Conservation (phyloP, 2,797 vertebrate species). For the Acrossocheilus wenchowensis region DNA sequence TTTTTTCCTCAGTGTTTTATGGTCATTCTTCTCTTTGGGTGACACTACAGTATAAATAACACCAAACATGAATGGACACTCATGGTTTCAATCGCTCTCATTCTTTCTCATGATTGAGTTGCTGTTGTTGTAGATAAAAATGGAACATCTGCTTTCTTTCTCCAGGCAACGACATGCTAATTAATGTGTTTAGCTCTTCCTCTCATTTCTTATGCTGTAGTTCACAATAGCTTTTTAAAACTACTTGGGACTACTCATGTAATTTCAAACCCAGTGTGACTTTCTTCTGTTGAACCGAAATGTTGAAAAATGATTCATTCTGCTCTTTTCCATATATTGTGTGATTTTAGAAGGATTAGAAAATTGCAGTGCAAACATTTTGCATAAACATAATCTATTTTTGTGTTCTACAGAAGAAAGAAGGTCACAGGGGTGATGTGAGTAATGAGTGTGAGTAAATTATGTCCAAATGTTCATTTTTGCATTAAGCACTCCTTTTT, state of each 20-base stretch:
- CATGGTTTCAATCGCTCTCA: not conserved
- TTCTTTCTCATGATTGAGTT: slow-evolving; percentile 42
- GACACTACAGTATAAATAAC: not conserved
- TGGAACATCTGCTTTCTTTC: slow-evolving; percentile 56
- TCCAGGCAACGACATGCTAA: slow-evolving; percentile 14
- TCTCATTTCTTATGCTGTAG: not conserved
- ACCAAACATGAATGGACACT: not conserved
- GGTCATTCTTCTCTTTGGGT: not conserved
- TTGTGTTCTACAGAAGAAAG: not conserved
- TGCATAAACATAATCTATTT: not conserved
- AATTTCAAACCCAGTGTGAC: not conserved
- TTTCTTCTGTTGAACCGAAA: not conserved
- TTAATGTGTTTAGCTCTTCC: slow-evolving; percentile 36
- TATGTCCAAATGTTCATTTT: not conserved
- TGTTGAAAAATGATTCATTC: not conserved
- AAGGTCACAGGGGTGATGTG: not conserved
- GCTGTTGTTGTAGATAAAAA: slow-evolving; percentile 45
- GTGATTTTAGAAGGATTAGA: not conserved
- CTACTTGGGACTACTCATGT: not conserved
- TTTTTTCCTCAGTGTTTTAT: not conserved
- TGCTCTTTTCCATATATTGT: not conserved
- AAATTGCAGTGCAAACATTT: not conserved
- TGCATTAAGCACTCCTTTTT: not conserved
- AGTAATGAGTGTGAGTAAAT: not conserved
- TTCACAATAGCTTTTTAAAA: not conserved